Percentiles rank a stretch among this genome's conserved stretches.
Conservation (phyloP, 2,113 vertebrate genomes). For the Cinclus cinclus region DNA sequence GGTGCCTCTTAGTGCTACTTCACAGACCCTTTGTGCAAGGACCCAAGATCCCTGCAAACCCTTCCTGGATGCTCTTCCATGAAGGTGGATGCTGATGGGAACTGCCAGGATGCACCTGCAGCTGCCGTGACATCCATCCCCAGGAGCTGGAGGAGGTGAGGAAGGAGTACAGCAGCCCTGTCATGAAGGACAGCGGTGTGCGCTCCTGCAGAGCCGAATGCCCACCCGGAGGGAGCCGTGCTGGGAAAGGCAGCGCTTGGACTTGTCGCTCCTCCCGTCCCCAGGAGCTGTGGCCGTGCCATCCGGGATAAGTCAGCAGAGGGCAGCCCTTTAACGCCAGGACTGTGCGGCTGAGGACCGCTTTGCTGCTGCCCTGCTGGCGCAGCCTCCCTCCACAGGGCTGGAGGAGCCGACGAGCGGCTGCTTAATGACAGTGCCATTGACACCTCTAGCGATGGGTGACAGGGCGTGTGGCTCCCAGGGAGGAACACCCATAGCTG, state of each 20-base stretch:
- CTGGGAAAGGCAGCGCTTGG: neutral
- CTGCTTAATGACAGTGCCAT: neutral
- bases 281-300: neutral
- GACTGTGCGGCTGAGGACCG: neutral
- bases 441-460: fast-evolving
- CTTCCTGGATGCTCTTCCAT: conserved; percentile 69
- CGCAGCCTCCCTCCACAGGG: neutral
- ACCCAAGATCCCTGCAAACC: conserved; percentile 64
- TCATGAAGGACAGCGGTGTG: neutral
- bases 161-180: neutral
- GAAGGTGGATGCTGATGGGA: conserved; percentile 77
- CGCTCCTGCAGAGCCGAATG: neutral
- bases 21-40: conserved; percentile 51
- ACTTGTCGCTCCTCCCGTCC: neutral
- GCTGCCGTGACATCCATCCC: conserved; percentile 74
- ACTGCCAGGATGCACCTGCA: conserved; percentile 70
- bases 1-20: neutral
- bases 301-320: neutral
- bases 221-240: too few species aligned
- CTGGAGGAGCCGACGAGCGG: neutral
- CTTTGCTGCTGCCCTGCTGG: neutral
- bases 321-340: neutral
- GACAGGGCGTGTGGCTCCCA: neutral
- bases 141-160: conserved; percentile 55
- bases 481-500: neutral